Base-by-base conservation (phyloP, 30 jellyfish, hydroid and myxozoan species). In the Phacellophora camtschatica region DNA sequence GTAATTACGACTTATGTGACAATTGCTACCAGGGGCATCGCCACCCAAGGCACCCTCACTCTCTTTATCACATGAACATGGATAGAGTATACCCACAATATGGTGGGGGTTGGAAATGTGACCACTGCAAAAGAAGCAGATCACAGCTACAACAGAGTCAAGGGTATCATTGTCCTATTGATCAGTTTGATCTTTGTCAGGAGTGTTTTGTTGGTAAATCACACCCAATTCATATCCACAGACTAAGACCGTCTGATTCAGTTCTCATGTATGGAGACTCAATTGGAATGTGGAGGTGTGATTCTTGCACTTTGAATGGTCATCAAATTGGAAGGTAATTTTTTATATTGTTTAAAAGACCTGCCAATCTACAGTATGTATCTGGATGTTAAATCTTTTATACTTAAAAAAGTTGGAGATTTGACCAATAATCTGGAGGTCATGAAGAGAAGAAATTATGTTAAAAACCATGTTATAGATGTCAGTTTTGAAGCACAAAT, bases 31-130 rank as follows among this genome's bases (percentile, higher is more conserved):
- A 64, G 33, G 83, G 84, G 0, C 82, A 72, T 31, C 19, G 51
- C 19, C 96, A 84, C 58, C 86, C 82, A 65, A 39, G 97, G 24
- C 99, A 93, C 74, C 83, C 74, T 1, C 99, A 93, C 61, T 90
- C 92, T 5, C 62, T 93, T 16, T 85, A 79, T 31, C 65, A 28
- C 45, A 42, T 79, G 71, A 58, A 93, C 58, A 84, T 86, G 96
- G 74, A 19, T 10, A 42, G 68, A 19, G 90, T 86, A 16, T 93
- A 93, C 39, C 97, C 99, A 8, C 79, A 71, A 54, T 86, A 27
- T 43, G 36, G 62, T 62, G 99, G 99, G 10, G 90, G 88, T 16
- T 93, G 96, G 96, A 86, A 82, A 34, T 93, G 99, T 66, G 99
- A 93, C 67, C 95, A 78, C 43, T 93, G 99, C 56, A 92, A 89